Conservation (phyloP, 2,113 vertebrate species). For the Gallinago media region DNA sequence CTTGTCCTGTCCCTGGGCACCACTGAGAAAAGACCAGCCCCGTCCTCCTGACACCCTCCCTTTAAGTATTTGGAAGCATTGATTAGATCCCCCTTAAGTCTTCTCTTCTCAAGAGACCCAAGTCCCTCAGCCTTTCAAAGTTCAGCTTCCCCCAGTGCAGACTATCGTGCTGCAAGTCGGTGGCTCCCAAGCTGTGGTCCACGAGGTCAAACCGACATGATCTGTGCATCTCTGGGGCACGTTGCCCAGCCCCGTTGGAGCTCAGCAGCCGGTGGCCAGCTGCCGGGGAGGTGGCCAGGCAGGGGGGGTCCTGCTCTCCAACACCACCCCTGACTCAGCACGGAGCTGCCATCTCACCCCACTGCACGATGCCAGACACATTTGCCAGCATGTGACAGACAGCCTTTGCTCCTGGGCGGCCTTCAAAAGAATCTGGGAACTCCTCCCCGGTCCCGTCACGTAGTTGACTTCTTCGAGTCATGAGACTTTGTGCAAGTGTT, state of each 20-base stretch:
- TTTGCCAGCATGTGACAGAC: conserved; percentile 45
- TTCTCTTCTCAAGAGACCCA: no score
- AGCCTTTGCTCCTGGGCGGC: not conserved
- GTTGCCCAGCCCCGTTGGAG: not conserved
- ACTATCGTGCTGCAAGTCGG: not conserved
- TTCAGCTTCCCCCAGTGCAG: not conserved
- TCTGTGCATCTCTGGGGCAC: not conserved
- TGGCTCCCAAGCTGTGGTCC: not conserved
- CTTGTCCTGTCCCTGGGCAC: no score
- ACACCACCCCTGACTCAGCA: conserved; percentile 49
- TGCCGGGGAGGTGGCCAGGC: not conserved
- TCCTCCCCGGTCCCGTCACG: conserved; percentile 33
- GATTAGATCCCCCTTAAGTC: no score
- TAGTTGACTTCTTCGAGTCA: conserved; percentile 8
- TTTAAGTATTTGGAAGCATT: no score
- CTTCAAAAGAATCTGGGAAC: not conserved
- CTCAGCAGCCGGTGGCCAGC: not conserved
- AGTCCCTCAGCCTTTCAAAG: not conserved
- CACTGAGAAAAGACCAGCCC: no score
- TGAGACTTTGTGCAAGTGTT: conserved; percentile 34
- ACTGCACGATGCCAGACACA: conserved; percentile 9
- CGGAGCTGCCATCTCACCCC: not conserved
- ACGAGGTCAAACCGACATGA: not conserved
- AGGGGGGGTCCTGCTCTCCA: not conserved
- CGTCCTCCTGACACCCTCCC: no score